A percentile compares a stretch with the other conserved stretches of the same genome.
Evolutionary conservation across 2,797 vertebrate genomes (phyloP).

Genomic region (Rallus crepitans): DNA sequence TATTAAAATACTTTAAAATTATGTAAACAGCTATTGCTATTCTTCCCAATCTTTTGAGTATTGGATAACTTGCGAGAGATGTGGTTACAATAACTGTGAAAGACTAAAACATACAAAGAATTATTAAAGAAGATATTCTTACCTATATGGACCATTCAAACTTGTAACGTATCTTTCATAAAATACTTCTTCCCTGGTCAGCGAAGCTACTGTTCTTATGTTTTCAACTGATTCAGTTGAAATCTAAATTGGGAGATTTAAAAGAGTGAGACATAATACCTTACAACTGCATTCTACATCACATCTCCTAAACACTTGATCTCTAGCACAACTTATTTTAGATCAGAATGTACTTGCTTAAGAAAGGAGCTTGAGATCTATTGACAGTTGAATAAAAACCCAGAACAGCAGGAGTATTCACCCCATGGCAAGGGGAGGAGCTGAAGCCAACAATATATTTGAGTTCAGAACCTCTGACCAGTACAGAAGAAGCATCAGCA

Average conservation of each 20-base stretch:
- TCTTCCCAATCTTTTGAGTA: neutral
- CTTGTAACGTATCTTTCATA: constrained; percentile 61
- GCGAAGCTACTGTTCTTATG: constrained; percentile 73
- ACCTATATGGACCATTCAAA: constrained; percentile 74
- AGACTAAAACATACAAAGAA: neutral
- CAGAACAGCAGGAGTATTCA: neutral
- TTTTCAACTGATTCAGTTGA: constrained; percentile 79
- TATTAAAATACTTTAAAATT: neutral
- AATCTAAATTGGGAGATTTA: constrained; percentile 68
- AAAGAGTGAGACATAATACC: neutral
- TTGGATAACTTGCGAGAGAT: neutral
- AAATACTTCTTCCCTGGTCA: constrained; percentile 77
- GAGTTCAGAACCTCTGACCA: neutral
- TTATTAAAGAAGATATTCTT: neutral
- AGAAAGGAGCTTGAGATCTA: neutral
- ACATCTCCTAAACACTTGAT: neutral
- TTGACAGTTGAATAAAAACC: neutral
- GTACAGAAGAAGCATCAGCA: neutral
- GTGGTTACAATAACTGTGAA: neutral
- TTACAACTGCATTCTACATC: neutral
- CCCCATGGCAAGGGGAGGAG: rapidly evolving
- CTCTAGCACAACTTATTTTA: neutral
- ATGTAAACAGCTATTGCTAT: neutral
- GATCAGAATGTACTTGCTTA: neutral
- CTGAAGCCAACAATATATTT: neutral